phyloP scores from a whole-genome alignment of 2,888 invertebrate species.

The Drosophila fungiperda region DNA sequence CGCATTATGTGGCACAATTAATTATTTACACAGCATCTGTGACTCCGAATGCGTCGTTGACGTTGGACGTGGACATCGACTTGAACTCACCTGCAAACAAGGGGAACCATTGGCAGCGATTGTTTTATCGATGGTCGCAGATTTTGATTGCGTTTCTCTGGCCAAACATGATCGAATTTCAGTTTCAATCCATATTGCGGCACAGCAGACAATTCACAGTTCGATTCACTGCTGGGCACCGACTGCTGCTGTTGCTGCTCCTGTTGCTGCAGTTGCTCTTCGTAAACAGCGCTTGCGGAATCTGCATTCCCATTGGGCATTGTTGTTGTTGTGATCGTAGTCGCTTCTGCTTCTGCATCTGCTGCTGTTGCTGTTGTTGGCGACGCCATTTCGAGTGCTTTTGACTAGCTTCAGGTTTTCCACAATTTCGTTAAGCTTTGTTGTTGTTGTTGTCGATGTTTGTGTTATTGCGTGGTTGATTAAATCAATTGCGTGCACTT shows the following conservation, averaged over 20 bases:
- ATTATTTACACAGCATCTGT: conserved; percentile 60
- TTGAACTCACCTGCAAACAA: conserved; percentile 88
- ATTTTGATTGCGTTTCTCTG: conserved; percentile 90
- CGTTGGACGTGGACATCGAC: conserved; percentile 3
- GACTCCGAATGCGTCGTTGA: background rate
- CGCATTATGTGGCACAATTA: conserved; percentile 68
- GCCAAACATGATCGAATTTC: conserved; percentile 90
- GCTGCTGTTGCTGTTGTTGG: conserved; percentile 20
- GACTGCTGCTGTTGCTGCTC: conserved; percentile 28
- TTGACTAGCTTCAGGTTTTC: conserved; percentile 31
- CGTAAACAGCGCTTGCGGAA: conserved; percentile 82
- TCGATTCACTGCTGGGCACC: conserved; percentile 48
- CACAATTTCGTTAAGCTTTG: conserved; percentile 22
- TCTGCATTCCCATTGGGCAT: conserved; percentile 65
- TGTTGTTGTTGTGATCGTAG: conserved; percentile 19
- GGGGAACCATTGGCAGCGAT: conserved; percentile 89
- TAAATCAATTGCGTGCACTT: conserved; percentile 56
- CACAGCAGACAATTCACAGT: conserved; percentile 82
- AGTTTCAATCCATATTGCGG: conserved; percentile 91
- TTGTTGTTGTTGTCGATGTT: background rate
- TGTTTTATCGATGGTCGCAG: conserved; percentile 89
- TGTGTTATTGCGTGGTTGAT: conserved; percentile 18
- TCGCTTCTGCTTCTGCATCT: conserved; percentile 12
- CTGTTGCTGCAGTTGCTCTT: conserved; percentile 59
- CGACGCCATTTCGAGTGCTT: conserved; percentile 44